Base-by-base conservation (phyloP, 2,113 vertebrate species). In the Puntigrus tetrazona region DNA sequence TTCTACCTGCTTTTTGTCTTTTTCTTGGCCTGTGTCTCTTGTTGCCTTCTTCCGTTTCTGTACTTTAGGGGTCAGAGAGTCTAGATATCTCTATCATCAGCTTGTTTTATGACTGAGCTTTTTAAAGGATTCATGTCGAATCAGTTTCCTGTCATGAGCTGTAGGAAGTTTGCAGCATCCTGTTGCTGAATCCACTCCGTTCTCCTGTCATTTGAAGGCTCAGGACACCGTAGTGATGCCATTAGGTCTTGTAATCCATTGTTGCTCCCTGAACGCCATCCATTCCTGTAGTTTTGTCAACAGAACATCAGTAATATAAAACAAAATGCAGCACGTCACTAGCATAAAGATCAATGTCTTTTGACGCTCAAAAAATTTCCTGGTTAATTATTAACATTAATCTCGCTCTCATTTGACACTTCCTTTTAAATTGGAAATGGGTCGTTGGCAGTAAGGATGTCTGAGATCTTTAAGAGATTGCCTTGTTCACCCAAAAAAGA, bases 81-180 rank as follows among this genome's bases (percentile, higher is more conserved):
- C 55, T 78, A 78, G 41, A 78, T 61, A 78, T 25, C 55, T 63
- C 77, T 2, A 27, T 78, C 36, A 65, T 79, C 77, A 45, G 38
- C 38, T 59, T 63, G 78, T 76, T 5, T 79, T 36, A 55, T 61
- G 20, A 45, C 75, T 41, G 41, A 27, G 38, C 38, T 6, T 80
- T 83, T 78, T 36, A 34, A 84, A 29, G 43, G 52, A 25, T 84
- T 70, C 31, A 43, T 88, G 88, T 85, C 50, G 63, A 38, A 85
- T 89, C 73, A 31, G 69, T 87, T 90, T 90, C 69, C 78, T 34
- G 75, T 84, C 57, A 50, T 70, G 78, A 81, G 85, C 63, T 77
- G n/a, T 61, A 86, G 74, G 83, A 84, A 52, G 69, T 63, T 34
- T 70, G 55, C 67, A 70, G 47, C 50, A 47, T 86, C 86, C 50